Conservation (phyloP, 2,888 invertebrate species). For the Rhagonycha lutea region DNA sequence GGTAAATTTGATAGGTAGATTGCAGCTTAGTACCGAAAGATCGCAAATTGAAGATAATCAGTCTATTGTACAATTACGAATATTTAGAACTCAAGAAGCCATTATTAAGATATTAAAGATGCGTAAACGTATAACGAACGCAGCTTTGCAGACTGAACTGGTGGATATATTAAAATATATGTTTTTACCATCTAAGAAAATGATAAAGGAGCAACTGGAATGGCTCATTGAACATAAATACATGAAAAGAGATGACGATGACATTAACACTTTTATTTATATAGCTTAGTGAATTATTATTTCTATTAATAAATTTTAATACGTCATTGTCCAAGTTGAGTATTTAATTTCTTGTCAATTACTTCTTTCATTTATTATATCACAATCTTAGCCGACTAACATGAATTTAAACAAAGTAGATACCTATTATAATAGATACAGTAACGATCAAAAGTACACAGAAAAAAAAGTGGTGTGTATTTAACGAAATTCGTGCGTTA, state of each 20-base stretch:
- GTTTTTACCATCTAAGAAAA: constrained; percentile 98
- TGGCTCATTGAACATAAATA: constrained; percentile 99
- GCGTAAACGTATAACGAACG: constrained; percentile 92
- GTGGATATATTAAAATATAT: constrained; percentile 98
- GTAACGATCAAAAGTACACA: no score
- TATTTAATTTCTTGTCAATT: neutral
- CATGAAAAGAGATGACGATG: constrained; percentile 94
- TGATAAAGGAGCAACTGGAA: constrained; percentile 99
- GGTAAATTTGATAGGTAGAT: constrained; percentile 92
- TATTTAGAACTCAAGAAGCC: constrained; percentile 92
- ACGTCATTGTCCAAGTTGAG: neutral
- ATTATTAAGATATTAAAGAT: constrained; percentile 99
- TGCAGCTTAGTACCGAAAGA: constrained; percentile 93
- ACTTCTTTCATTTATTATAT: neutral
- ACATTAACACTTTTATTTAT: constrained; percentile 97
- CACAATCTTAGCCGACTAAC: no score
- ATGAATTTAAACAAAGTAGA: no score
- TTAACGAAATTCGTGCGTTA: no score
- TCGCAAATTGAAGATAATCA: constrained; percentile 98
- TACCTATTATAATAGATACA: no score
- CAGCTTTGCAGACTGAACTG: constrained; percentile 93
- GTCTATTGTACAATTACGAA: constrained; percentile 95
- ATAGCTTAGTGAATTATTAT: constrained; percentile 72
- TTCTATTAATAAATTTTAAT: constrained; percentile 22
- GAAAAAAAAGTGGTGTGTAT: no score